These are phyloP conservation scores for Indri indri DNA, from an alignment of 2,113 vertebrate genomes.

Conservation along the genomic window DNA sequence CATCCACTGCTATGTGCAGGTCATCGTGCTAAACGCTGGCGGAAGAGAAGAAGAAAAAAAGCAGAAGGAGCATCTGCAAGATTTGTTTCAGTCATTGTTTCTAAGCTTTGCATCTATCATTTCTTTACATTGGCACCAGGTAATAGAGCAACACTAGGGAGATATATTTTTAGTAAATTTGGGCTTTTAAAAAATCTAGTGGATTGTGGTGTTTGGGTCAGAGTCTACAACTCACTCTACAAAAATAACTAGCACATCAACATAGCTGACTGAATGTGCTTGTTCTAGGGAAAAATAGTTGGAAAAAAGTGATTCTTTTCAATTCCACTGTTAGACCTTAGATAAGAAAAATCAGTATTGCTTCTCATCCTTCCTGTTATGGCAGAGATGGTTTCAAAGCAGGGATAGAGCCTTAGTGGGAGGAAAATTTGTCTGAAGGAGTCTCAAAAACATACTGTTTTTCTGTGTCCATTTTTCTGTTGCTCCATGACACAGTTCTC, in stretches of 20 bases:
- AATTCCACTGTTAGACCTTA: not conserved
- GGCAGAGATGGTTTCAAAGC: not conserved
- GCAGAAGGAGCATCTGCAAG: rapidly evolving
- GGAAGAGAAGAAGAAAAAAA: not conserved
- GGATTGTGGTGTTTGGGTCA: not conserved
- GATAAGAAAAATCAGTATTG: not conserved
- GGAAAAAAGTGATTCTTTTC: not conserved
- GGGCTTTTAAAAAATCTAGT: not conserved
- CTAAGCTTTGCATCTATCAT: not conserved
- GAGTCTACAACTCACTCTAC: not conserved
- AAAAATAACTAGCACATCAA: not conserved
- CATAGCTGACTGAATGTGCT: not conserved
- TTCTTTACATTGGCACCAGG: not conserved
- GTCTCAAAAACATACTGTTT: not conserved
- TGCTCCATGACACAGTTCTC: not conserved
- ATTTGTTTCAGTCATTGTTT: not conserved
- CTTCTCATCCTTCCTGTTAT: not conserved
- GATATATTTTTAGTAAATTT: not conserved
- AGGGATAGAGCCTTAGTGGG: not conserved
- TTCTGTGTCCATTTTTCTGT: not conserved
- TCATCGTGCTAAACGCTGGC: not conserved
- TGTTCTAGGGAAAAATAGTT: not conserved
- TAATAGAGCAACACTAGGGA: not conserved
- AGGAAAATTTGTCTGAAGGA: not conserved
- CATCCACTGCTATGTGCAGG: not conserved